Conservation (phyloP, 2,888 invertebrate species). For the Syrista parreyssii region DNA sequence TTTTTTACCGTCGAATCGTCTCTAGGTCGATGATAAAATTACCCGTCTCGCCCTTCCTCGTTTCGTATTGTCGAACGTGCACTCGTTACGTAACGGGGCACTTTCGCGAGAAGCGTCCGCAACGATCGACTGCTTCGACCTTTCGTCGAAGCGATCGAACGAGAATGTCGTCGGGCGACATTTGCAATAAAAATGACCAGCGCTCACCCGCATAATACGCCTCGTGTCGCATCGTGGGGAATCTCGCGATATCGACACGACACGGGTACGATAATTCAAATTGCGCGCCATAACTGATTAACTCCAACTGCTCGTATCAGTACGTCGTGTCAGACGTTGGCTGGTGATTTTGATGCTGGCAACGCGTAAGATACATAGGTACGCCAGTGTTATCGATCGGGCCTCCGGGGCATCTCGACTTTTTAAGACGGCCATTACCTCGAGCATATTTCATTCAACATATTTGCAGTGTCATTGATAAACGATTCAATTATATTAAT, state of each 20-base stretch:
- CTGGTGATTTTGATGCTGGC: neutral
- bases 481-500: slow-evolving; percentile 39
- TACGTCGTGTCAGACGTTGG: neutral
- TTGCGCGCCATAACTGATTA: neutral
- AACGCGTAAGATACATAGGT: slow-evolving; percentile 24
- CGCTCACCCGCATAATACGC: neutral
- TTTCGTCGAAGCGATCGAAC: neutral
- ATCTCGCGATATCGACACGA: neutral
- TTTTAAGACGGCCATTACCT: slow-evolving; percentile 47
- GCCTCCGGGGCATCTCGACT: slow-evolving; percentile 45
- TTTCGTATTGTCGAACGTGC: neutral
- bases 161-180: neutral
- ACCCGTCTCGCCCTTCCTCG: neutral
- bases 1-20: neutral
- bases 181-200: neutral
- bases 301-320: neutral
- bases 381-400: slow-evolving; percentile 52
- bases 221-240: too few relatives aligned
- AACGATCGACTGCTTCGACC: neutral
- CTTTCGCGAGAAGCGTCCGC: neutral
- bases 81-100: neutral
- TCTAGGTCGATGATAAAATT: neutral
- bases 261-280: neutral
- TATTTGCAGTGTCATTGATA: slow-evolving; percentile 58
- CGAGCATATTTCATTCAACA: slow-evolving; percentile 52